A percentile compares a stretch with the other conserved stretches of the same genome.
These are phyloP conservation scores for Drosophila novamexicana DNA, from an alignment of 1,140 invertebrate genomes.

Conservation along the genomic window DNA sequence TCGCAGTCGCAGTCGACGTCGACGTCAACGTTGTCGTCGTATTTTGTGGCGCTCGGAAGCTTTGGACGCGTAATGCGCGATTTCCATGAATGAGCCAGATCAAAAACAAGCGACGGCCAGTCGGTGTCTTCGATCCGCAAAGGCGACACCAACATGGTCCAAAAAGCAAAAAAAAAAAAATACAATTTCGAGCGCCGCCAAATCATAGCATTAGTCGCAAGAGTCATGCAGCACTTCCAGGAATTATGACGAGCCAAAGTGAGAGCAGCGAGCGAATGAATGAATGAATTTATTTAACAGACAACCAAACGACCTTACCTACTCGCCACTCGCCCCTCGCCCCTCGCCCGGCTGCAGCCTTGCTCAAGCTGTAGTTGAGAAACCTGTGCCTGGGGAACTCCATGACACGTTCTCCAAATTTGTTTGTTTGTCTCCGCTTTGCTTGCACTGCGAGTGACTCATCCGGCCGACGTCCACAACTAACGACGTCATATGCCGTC, in stretches of 20 bases:
- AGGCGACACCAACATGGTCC: slow-evolving; percentile 2
- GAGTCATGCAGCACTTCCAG: slow-evolving; percentile 73
- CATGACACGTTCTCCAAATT: slow-evolving; percentile 29
- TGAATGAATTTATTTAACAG: slow-evolving; percentile 60
- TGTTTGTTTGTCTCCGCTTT: slow-evolving; percentile 27
- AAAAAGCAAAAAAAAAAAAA: slow-evolving; percentile 7
- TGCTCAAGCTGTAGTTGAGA: slow-evolving; percentile 15
- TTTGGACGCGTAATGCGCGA: slow-evolving; percentile 18
- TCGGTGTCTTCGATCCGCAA: not conserved
- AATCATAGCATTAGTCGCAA: slow-evolving; percentile 16
- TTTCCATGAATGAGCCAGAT: slow-evolving; percentile 26
- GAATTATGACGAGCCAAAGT: slow-evolving; percentile 66
- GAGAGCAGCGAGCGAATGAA: slow-evolving; percentile 52
- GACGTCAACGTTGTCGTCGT: not conserved
- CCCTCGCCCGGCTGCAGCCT: not conserved
- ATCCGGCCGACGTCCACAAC: slow-evolving; percentile 16
- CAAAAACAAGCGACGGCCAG: slow-evolving; percentile 4
- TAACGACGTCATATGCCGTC: slow-evolving; percentile 60
- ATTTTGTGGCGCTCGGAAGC: not conserved
- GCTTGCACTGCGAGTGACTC: slow-evolving; percentile 38
- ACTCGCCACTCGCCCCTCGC: not conserved
- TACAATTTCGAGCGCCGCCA: slow-evolving; percentile 3
- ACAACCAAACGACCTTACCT: slow-evolving; percentile 62
- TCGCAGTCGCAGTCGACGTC: not conserved
- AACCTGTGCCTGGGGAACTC: slow-evolving; percentile 70